A percentile compares a stretch with the other conserved stretches of the same genome.
phyloP scores from a whole-genome alignment of 1,140 invertebrate species.

The Daktulosphaira vitifoliae region DNA sequence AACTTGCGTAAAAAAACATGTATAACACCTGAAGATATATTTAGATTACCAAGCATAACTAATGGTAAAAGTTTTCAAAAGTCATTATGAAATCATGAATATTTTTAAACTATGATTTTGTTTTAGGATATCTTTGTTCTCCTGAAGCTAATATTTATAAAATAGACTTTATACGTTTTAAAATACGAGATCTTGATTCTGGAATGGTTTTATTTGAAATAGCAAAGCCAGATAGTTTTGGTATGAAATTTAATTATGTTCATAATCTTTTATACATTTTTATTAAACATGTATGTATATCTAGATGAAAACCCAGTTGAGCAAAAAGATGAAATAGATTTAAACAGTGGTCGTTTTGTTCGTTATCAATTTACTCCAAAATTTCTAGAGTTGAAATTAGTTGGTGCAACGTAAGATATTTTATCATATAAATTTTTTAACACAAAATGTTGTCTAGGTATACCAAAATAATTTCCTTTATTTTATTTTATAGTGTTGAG shows the following conservation, averaged over 20 bases:
- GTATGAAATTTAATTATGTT: conserved; percentile 1
- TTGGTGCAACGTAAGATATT: conserved; percentile 84
- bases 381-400: conserved; percentile 90
- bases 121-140: conserved; percentile 78
- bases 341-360: conserved; percentile 90
- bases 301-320: conserved; percentile 46
- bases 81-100: neutral
- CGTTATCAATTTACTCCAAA: conserved; percentile 94
- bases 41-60: conserved; percentile 1
- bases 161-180: conserved; percentile 96
- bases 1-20: neutral
- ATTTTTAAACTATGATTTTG: neutral
- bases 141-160: conserved; percentile 94
- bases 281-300: conserved; percentile 32
- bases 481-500: conserved; percentile 65
- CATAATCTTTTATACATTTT: neutral
- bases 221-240: conserved; percentile 66
- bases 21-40: conserved; percentile 19
- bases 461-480: conserved; percentile 28
- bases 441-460: too few relatives aligned
- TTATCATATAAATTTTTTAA: conserved; percentile 27
- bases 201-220: conserved; percentile 93
- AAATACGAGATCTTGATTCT: conserved; percentile 90
- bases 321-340: conserved; percentile 60
- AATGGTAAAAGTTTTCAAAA: conserved; percentile 2